phyloP scores from a whole-genome alignment of 2,797 vertebrate species.

The Lepilemur septentrionalis region DNA sequence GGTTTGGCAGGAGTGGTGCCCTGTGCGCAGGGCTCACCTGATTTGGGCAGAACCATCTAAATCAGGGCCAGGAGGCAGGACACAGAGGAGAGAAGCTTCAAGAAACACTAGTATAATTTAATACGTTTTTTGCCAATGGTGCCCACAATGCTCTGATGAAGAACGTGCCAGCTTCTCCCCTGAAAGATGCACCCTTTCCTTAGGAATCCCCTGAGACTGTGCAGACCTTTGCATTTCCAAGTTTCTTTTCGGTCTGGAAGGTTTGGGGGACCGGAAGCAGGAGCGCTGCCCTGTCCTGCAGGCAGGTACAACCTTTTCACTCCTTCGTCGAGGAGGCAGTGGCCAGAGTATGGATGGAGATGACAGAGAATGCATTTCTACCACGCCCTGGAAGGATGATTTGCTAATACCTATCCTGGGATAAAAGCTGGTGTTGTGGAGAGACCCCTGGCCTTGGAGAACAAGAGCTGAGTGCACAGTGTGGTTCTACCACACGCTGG shows the following conservation, averaged over 20 bases:
- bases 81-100: neutral
- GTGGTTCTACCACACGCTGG: accelerated
- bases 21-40: neutral
- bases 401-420: neutral
- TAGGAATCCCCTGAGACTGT: accelerated
- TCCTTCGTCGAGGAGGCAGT: neutral
- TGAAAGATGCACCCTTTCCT: neutral
- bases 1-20: accelerated
- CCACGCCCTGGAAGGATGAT: neutral
- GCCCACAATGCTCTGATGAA: neutral
- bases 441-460: neutral
- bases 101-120: neutral
- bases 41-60: neutral
- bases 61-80: neutral
- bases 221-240: neutral
- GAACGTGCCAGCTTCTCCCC: neutral
- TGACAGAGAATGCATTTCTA: neutral
- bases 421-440: neutral
- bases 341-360: neutral
- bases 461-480: too few relatives aligned
- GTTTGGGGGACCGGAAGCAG: neutral
- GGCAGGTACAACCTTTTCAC: too few relatives aligned
- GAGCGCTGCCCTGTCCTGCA: accelerated
- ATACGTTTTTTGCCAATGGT: neutral
- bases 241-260: neutral